phyloP scores from a whole-genome alignment of 2,113 vertebrate genomes.

The Bubo bubo region DNA sequence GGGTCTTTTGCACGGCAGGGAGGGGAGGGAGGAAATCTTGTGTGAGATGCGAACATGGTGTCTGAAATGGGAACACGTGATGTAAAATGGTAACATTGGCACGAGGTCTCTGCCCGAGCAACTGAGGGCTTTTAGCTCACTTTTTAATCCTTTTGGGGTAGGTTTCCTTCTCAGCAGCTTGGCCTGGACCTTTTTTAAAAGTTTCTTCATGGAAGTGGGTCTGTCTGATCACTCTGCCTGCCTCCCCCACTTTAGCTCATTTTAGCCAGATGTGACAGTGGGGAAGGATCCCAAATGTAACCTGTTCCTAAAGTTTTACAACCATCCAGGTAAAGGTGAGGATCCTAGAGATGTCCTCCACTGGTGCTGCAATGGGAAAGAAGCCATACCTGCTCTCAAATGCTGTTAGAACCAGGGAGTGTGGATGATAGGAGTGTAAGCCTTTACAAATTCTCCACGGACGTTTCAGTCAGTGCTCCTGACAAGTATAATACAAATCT shows the following conservation, averaged over 20 bases:
- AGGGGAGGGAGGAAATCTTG: background rate
- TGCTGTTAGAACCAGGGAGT: background rate
- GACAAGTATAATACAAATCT: background rate
- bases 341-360: background rate
- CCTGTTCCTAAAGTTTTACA: background rate
- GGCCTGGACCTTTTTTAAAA: background rate
- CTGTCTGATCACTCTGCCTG: background rate
- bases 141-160: background rate
- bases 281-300: background rate
- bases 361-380: background rate
- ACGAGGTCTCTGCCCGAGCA: background rate
- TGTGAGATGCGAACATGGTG: fast-evolving
- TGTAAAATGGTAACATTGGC: background rate
- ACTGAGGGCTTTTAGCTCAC: background rate
- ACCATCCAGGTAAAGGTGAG: background rate
- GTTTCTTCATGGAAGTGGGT: background rate
- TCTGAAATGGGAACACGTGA: background rate
- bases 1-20: background rate
- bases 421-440: background rate
- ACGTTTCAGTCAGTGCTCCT: background rate
- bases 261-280: background rate
- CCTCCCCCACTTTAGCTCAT: background rate
- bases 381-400: background rate
- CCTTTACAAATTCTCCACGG: background rate
- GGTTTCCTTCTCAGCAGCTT: background rate